Conservation (phyloP, 2,888 invertebrate species). For the Mythimna impura region DNA sequence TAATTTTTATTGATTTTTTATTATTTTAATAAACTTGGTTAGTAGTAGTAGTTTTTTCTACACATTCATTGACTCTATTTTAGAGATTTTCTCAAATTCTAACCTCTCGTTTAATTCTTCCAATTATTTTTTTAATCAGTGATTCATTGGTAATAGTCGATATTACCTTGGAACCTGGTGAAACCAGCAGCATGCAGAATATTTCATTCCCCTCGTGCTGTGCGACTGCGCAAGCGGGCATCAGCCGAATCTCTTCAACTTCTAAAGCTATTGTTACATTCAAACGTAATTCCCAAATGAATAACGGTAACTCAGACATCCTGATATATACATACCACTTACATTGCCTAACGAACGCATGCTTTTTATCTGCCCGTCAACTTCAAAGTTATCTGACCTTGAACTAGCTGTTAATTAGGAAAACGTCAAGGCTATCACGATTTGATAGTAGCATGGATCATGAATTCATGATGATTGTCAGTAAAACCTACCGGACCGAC, state of each 20-base stretch:
- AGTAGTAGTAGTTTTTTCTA: neutral
- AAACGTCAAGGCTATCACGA: neutral
- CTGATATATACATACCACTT: constrained; percentile 2
- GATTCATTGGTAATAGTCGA: neutral
- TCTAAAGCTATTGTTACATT: constrained; percentile 11
- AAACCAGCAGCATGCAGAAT: neutral
- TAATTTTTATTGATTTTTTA: neutral
- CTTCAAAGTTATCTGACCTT: neutral
- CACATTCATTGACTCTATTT: neutral
- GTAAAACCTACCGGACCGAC: too few species aligned
- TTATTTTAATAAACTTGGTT: neutral
- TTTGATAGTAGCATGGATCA: too few species aligned
- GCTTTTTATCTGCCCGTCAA: too few species aligned
- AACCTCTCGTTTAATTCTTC: neutral
- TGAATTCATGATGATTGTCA: too few species aligned
- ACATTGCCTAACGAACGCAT: neutral
- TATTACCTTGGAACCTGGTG: neutral
- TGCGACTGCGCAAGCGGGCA: constrained; percentile 4
- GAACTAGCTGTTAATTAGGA: neutral
- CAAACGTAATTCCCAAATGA: constrained; percentile 8
- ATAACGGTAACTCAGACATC: constrained; percentile 35
- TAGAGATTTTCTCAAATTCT: neutral
- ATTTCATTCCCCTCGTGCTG: neutral
- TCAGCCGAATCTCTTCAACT: neutral
- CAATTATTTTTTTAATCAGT: neutral